A percentile compares a stretch with the other conserved stretches of the same genome.
phyloP scores from a whole-genome alignment of 2,113 vertebrate genomes.

The Hymenochirus boettgeri region DNA sequence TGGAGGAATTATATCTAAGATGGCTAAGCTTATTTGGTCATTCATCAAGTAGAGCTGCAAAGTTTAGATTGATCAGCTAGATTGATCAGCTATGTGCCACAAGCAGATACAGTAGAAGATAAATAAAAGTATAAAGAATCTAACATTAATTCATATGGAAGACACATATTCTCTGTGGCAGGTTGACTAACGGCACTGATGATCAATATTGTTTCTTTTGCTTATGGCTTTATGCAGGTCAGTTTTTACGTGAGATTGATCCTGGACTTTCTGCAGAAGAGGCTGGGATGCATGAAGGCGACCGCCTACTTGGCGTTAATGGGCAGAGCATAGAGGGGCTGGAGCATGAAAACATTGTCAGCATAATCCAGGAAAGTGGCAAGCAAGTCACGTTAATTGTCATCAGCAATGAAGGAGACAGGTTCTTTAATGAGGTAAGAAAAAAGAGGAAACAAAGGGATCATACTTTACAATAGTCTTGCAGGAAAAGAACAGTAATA shows the following conservation, averaged over 20 bases:
- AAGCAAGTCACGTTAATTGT: constrained; percentile 65
- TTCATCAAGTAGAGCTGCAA: too few species aligned
- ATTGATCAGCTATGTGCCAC: too few species aligned
- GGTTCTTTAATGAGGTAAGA: constrained; percentile 74
- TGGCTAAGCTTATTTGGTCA: too few species aligned
- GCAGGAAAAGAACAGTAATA: too few species aligned
- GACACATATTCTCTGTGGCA: too few species aligned
- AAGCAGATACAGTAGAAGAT: too few species aligned
- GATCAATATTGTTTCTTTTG: background rate
- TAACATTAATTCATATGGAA: too few species aligned
- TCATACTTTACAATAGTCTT: too few species aligned
- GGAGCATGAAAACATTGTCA: constrained; percentile 77
- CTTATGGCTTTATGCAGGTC: constrained; percentile 56
- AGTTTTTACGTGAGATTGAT: constrained; percentile 84
- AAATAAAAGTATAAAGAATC: too few species aligned
- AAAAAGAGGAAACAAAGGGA: background rate
- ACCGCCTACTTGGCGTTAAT: constrained; percentile 83
- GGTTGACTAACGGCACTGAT: background rate
- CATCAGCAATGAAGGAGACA: constrained; percentile 65
- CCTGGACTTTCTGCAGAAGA: constrained; percentile 73
- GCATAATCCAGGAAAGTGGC: constrained; percentile 63
- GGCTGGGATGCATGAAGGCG: constrained; percentile 82
- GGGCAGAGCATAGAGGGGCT: constrained; percentile 71
- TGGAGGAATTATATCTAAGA: too few species aligned
- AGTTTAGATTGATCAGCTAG: too few species aligned